Conservation (phyloP, 2,797 vertebrate species). For the Anabas testudineus region DNA sequence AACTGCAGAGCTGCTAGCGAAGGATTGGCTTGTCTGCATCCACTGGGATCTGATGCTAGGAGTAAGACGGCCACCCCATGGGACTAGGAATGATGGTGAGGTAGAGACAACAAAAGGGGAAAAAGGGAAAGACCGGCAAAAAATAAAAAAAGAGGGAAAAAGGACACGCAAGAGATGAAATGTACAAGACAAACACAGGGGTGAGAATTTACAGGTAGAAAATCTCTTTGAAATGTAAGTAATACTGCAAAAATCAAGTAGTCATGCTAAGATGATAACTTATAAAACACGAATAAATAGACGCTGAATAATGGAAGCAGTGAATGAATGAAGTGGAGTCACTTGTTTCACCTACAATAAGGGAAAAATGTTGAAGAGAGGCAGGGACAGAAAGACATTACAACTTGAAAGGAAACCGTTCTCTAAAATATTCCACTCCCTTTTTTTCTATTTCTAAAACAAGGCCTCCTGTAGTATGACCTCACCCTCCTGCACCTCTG, state of each 20-base stretch:
- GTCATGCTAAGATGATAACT: neutral
- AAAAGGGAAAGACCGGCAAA: slow-evolving; percentile 44
- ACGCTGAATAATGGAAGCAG: neutral
- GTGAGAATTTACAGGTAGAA: slow-evolving; percentile 29
- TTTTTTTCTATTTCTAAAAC: slow-evolving; percentile 42
- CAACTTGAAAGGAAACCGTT: neutral
- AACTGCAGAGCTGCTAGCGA: slow-evolving; percentile 49
- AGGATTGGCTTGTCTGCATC: slow-evolving; percentile 50
- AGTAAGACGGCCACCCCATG: slow-evolving; percentile 69
- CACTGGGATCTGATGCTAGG: slow-evolving; percentile 72
- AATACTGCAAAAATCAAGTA: neutral
- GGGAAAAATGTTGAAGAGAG: too few relatives aligned
- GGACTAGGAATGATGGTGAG: slow-evolving; percentile 58
- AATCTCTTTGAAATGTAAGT: neutral
- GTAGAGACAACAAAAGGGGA: slow-evolving; percentile 61
- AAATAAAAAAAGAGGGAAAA: slow-evolving; percentile 31
- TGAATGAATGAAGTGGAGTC: neutral
- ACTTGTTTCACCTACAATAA: neutral
- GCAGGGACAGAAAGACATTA: neutral
- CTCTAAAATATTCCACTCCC: slow-evolving; percentile 34
- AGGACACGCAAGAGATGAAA: slow-evolving; percentile 34
- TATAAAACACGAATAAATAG: neutral
- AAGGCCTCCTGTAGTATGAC: slow-evolving; percentile 62
- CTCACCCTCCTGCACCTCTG: slow-evolving; percentile 46
- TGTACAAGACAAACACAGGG: slow-evolving; percentile 29